Conservation (phyloP, 2,797 vertebrate genomes). For the Babyrousa celebensis region DNA sequence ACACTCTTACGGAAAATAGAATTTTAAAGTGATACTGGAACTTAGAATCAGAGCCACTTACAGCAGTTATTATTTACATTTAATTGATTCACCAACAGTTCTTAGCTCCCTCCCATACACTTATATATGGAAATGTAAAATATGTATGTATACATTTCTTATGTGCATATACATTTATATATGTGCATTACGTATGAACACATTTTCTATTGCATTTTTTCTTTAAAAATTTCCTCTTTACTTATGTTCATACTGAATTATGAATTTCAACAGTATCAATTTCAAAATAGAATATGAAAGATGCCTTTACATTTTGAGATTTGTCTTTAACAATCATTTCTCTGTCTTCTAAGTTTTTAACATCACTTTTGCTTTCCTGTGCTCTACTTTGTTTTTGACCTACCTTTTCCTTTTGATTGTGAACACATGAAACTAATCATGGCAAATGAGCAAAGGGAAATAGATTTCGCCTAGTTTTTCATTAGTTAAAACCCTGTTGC, state of each 20-base stretch:
- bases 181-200: background rate
- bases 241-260: background rate
- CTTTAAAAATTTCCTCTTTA: background rate
- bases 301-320: background rate
- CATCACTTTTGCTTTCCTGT: background rate
- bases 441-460: conserved; percentile 31
- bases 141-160: background rate
- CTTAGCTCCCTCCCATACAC: background rate
- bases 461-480: background rate
- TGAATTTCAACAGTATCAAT: background rate
- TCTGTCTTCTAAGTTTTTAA: conserved; percentile 14
- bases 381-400: background rate
- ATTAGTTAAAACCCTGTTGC: background rate
- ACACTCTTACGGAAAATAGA: background rate
- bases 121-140: background rate
- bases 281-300: background rate
- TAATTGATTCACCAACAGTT: background rate
- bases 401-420: background rate
- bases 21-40: background rate
- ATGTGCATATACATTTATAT: background rate
- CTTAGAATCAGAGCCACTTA: background rate
- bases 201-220: background rate
- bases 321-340: background rate
- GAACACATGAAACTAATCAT: background rate
- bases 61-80: background rate